Evolutionary conservation across 2,113 vertebrate species (phyloP).

Genomic region (Zosterops borbonicus): DNA sequence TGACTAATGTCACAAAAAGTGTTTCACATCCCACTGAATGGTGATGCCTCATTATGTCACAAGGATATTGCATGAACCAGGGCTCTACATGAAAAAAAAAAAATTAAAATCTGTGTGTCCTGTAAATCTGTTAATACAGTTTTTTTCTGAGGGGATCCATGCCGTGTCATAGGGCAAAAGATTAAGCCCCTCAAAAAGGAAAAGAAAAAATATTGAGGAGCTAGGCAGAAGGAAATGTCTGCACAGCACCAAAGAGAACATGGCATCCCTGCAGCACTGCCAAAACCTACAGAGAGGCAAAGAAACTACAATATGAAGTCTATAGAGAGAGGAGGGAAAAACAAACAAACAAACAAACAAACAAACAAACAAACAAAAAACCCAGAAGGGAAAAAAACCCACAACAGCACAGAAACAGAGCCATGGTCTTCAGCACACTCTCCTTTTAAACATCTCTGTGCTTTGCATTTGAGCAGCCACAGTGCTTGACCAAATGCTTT

Average conservation of each 20-base stretch:
- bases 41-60: too few relatives aligned
- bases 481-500: background rate
- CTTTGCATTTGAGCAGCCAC: background rate
- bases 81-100: background rate
- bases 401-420: background rate
- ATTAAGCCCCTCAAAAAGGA: background rate
- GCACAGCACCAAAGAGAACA: background rate
- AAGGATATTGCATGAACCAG: background rate
- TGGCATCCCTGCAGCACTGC: background rate
- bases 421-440: background rate
- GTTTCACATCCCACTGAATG: background rate
- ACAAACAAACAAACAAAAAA: too few relatives aligned
- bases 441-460: background rate
- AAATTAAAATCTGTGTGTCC: fast-evolving
- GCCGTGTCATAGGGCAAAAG: fast-evolving
- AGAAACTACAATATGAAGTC: background rate
- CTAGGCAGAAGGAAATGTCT: background rate
- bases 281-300: background rate
- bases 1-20: background rate
- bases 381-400: fast-evolving
- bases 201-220: background rate
- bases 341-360: too few relatives aligned
- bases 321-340: background rate
- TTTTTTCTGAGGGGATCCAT: background rate
- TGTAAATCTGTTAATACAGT: background rate